Evolutionary conservation across 2,888 invertebrate genomes (phyloP).

Genomic region (Lepidochrysops patricia): DNA sequence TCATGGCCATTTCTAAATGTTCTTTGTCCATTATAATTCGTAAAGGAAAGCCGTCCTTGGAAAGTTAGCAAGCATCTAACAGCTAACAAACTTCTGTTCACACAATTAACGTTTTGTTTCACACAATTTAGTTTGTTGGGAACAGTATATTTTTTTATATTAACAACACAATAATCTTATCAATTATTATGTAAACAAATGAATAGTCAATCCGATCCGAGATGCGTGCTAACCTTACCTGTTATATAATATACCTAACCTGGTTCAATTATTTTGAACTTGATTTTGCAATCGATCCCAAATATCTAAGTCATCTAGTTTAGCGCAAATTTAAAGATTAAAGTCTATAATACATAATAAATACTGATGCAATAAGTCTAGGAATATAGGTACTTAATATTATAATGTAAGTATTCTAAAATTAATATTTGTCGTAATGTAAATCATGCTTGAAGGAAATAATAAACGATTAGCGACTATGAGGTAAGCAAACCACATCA

Average conservation of each 20-base stretch:
- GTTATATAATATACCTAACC: too few relatives aligned
- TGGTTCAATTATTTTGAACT: too few relatives aligned
- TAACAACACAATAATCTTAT: background rate
- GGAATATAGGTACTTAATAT: too few relatives aligned
- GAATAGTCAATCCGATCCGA: background rate
- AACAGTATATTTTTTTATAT: background rate
- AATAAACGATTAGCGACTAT: background rate
- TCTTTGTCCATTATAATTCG: constrained; percentile 22
- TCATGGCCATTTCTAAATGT: constrained; percentile 20
- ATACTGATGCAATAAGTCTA: too few relatives aligned
- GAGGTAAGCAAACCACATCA: background rate
- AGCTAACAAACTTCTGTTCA: constrained; percentile 25
- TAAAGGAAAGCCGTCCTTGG: constrained; percentile 52
- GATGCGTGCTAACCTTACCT: background rate
- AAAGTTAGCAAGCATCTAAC: constrained; percentile 40
- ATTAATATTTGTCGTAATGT: too few relatives aligned
- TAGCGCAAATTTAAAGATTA: too few relatives aligned
- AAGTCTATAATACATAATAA: too few relatives aligned
- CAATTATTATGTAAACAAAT: background rate
- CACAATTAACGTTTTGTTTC: constrained; percentile 24
- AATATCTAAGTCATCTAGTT: too few relatives aligned
- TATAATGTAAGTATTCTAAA: too few relatives aligned
- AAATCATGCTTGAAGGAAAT: background rate
- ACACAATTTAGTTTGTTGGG: constrained; percentile 10
- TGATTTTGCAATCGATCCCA: too few relatives aligned